Evolutionary conservation across 2,888 invertebrate genomes (phyloP), one percentile per base, ranked within the genome.

Genomic region (Bibio marci): DNA sequence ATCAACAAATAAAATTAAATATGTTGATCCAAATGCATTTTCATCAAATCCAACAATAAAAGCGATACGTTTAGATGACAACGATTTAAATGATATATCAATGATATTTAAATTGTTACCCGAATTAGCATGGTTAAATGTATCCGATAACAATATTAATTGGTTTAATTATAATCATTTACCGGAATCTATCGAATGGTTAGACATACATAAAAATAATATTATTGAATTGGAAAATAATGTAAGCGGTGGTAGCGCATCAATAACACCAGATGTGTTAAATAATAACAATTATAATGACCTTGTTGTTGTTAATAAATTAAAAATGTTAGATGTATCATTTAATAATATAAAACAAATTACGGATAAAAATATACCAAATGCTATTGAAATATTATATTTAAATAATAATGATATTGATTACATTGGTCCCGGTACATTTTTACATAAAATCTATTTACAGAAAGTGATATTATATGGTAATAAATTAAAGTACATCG

Each of bases 81-180:
- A 86, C 61, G 71, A 74, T 58, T 66, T 85, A 48, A 73, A 76
- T 40, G 80, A 81, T 56, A 76, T 83, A 53, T 78, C 77, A 58
- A 79, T 79, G 39, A 74, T 80, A 54, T 81, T 82, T 62, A 76
- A 74, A 45, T 76, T 73, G 50, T 69, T 79, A 43, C 73, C 76
- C 49, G 74, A 73, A 46, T 70, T 85, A 42, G 73, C 79, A 48
- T 81, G 80, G 80, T 62, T 86, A 48, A 85, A 85, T 61, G 78
- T 83, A 41, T 81, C 81, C 37, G 75, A 78, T 59, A 85, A 85
- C 61, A 74, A 74, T 55, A 63, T 85, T 47, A 65, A 73, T 44
- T 76, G 78, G 76, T 82, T 83, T 59, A 83, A 85, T 63, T 85
- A 80, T 52, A 77, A 78, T 48, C 73, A 82, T 52, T 68, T 85